Evolutionary conservation across 1,140 invertebrate species (phyloP), one percentile per base, ranked within the genome.

Genomic region (Ceratina calcarata): DNA sequence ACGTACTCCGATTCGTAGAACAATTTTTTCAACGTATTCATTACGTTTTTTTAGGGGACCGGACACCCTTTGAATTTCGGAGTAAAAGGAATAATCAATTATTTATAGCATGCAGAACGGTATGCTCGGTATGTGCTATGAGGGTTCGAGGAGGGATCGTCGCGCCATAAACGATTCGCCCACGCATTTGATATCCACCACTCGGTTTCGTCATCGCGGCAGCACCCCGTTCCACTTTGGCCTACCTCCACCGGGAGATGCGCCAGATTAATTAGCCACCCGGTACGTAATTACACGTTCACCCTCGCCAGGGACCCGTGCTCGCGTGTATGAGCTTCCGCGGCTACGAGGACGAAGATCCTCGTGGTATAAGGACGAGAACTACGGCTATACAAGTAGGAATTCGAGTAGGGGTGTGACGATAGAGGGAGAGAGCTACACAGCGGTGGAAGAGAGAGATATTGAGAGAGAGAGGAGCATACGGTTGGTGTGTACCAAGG

Each of bases 401-500:
- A 60, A 79, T 78, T 78, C 18, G 58, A 72, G 76, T 64, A 55
- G 60, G 60, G 37, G 49, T 49, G 60, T 6, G 68, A 72, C 55
- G 68, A 72, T 64, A 64, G 16, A 60, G 49, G 20, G 51, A 69
- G 37, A 45, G 37, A 69, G 67, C 18, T 22, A 32, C 45, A 57
- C 37, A 16, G 8, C n/a, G 15, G 12, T 18, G 27, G 24, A 13
- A 15, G 18, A 1, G 22, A 15, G 24, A 16, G 37, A 20, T 8
- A 10, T 45, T 2, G 49, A 32, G 27, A 22, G 60, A 55, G 69
- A 13, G 71, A 57, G 55, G 64, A 76, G 64, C 81, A 76, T 86
- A 74, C 64, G 72, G 45, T 32, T 70, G 66, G 62, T 72, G 64
- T 86, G 81, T 86, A 83, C 84, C 81, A 86, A 83, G 85, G 84